phyloP scores from a whole-genome alignment of 2,113 vertebrate species.

The Rhizomys pruinosus region DNA sequence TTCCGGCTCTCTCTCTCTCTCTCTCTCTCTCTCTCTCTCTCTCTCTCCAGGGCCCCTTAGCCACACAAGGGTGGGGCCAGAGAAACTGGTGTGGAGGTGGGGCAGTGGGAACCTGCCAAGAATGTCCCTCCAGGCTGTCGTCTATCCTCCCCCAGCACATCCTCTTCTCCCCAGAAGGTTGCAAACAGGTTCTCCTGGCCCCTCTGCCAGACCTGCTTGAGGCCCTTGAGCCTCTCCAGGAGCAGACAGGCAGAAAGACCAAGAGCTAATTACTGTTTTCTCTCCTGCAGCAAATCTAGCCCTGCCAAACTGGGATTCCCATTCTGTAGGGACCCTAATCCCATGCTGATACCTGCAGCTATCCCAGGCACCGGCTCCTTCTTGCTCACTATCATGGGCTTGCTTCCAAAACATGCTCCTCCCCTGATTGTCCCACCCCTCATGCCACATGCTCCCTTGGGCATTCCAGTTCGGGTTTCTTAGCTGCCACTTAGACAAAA shows the following conservation, averaged over 20 bases:
- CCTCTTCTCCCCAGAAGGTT: background rate
- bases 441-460: accelerated
- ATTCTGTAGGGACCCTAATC: slow-evolving; percentile 52
- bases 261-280: slow-evolving; percentile 74
- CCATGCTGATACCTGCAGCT: slow-evolving; percentile 71
- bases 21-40: no score
- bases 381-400: slow-evolving; percentile 31
- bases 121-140: background rate
- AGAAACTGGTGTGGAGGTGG: background rate
- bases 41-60: no score
- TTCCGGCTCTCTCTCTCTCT: background rate
- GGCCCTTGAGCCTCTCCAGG: background rate
- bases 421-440: accelerated
- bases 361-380: slow-evolving; percentile 50
- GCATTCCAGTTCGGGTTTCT: background rate
- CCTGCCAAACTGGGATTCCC: slow-evolving; percentile 73
- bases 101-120: background rate
- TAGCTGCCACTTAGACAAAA: background rate
- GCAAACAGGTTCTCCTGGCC: background rate
- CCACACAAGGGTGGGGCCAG: no score
- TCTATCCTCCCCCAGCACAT: no score
- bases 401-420: background rate
- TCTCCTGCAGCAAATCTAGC: slow-evolving; percentile 13
- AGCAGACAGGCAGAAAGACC: slow-evolving; percentile 22
- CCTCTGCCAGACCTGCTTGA: background rate